These are phyloP conservation scores for Cotesia typhae DNA, from an alignment of 1,140 invertebrate species.

Conservation along the genomic window DNA sequence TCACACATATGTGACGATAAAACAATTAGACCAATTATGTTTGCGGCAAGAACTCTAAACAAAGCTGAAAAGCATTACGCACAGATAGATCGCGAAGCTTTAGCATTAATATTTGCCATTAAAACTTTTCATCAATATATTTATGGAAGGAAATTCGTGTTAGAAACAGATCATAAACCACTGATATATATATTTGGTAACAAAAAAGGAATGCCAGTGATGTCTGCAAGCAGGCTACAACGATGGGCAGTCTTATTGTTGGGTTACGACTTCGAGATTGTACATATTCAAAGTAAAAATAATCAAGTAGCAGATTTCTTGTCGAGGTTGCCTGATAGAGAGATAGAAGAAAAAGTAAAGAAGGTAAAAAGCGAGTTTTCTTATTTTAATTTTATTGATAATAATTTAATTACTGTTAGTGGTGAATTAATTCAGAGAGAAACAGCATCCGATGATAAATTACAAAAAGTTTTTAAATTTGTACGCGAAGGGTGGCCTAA, in stretches of 20 bases:
- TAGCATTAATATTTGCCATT: constrained; percentile 5
- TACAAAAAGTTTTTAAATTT: background rate
- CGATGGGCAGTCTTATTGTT: background rate
- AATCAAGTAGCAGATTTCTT: constrained; percentile 7
- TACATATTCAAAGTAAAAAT: background rate
- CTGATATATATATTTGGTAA: constrained; percentile 1
- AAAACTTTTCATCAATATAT: constrained; percentile 20
- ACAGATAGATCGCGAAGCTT: constrained; percentile 3
- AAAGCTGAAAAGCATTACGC: constrained; percentile 4
- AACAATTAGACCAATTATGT: background rate
- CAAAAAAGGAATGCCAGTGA: constrained; percentile 7
- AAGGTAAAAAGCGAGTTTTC: constrained; percentile 1
- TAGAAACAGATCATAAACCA: constrained; percentile 17
- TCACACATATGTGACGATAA: background rate
- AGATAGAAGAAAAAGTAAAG: background rate
- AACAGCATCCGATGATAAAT: background rate
- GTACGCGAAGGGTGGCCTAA: constrained; percentile 14
- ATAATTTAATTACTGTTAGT: background rate
- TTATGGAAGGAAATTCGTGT: constrained; percentile 2
- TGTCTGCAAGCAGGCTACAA: background rate
- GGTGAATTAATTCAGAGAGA: background rate
- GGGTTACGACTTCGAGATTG: constrained; percentile 5
- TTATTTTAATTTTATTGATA: constrained; percentile 19
- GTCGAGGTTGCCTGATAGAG: background rate
- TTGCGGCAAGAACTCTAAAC: background rate